Conservation (phyloP, 2,113 vertebrate genomes). For the Eublepharis macularius region DNA sequence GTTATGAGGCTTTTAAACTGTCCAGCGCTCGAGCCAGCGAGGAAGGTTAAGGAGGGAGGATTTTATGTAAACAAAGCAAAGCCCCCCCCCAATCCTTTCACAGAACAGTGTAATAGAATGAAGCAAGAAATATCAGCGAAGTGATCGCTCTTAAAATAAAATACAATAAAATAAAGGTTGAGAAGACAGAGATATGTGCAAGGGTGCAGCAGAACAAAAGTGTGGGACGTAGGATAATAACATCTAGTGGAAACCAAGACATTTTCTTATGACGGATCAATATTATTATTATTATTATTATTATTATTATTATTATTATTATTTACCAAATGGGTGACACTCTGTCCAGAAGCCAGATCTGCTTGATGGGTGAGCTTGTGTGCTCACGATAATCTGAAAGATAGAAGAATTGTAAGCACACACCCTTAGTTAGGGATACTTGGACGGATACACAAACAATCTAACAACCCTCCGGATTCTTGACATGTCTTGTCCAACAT, state of each 20-base stretch:
- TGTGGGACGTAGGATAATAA: neutral
- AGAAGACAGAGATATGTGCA: neutral
- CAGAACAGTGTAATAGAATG: neutral
- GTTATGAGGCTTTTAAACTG: neutral
- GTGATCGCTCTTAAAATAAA: neutral
- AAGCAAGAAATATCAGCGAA: neutral
- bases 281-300: neutral
- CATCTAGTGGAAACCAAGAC: neutral
- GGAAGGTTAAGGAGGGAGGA: neutral
- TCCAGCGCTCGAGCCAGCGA: neutral
- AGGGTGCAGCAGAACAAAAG: neutral
- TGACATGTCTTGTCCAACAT: neutral
- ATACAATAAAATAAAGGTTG: neutral
- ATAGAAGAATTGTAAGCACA: neutral
- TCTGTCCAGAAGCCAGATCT: neutral
- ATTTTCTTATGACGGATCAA: neutral
- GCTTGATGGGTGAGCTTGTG: neutral
- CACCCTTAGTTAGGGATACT: neutral
- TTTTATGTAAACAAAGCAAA: neutral
- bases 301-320: neutral
- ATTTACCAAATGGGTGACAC: neutral
- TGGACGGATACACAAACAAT: too few species aligned
- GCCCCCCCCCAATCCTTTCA: neutral
- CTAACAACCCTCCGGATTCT: neutral
- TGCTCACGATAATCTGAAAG: neutral